Conservation (phyloP, 1,140 invertebrate species). For the Idris sp. region DNA sequence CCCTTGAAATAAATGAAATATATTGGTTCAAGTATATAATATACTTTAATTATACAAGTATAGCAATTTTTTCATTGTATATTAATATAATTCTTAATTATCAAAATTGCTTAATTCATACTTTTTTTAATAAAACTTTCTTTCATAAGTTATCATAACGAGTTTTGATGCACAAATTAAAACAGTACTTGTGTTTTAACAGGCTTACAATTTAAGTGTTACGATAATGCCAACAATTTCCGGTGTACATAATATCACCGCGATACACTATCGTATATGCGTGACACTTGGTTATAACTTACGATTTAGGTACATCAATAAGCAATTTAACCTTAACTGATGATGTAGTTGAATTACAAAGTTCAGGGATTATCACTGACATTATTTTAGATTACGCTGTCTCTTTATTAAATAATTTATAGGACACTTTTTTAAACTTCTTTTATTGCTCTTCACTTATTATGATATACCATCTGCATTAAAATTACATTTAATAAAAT, state of each 20-base stretch:
- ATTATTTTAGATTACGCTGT: slow-evolving; percentile 16
- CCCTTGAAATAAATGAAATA: no score
- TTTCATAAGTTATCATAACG: slow-evolving; percentile 2
- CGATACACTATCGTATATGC: slow-evolving; percentile 37
- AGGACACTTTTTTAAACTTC: background rate
- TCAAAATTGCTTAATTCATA: no score
- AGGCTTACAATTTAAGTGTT: slow-evolving; percentile 39
- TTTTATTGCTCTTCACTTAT: background rate
- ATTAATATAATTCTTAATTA: no score
- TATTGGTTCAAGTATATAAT: no score
- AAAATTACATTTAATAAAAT: slow-evolving; percentile 6
- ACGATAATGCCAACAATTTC: slow-evolving; percentile 53
- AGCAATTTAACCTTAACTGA: slow-evolving; percentile 50
- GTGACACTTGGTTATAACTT: slow-evolving; percentile 54
- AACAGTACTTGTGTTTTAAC: slow-evolving; percentile 28
- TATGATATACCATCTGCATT: no score
- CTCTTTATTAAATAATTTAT: slow-evolving; percentile 4
- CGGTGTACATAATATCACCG: slow-evolving; percentile 28
- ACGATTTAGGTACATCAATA: slow-evolving; percentile 55
- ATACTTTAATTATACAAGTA: no score
- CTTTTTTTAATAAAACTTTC: background rate
- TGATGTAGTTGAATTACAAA: slow-evolving; percentile 44
- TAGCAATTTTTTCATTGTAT: no score
- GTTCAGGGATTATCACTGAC: slow-evolving; percentile 37
- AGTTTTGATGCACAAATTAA: slow-evolving; percentile 34